Percentiles rank a stretch among this genome's conserved stretches.
phyloP scores from a whole-genome alignment of 2,888 invertebrate species.

The Sylvicola fuscatus region DNA sequence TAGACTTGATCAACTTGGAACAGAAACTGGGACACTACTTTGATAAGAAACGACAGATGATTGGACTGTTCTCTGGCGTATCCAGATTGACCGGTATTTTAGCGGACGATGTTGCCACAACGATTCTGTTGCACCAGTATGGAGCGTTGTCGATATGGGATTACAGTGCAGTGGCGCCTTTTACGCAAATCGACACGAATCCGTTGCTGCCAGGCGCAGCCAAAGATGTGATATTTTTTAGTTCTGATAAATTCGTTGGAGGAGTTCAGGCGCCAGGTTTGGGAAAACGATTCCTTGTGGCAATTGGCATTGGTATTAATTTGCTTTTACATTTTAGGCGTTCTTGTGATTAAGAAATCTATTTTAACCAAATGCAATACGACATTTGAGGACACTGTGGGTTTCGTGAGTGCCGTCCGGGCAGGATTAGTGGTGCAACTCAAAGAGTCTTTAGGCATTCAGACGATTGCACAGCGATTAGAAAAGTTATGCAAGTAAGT shows the following conservation, averaged over 20 bases:
- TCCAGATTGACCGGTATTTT: conserved; percentile 80
- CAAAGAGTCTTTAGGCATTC: conserved; percentile 56
- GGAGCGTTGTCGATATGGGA: conserved; percentile 80
- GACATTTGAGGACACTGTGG: conserved; percentile 39
- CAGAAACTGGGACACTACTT: conserved; percentile 41
- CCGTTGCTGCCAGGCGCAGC: conserved; percentile 50
- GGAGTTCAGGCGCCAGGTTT: conserved; percentile 59
- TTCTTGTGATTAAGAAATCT: conserved; percentile 40
- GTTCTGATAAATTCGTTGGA: conserved; percentile 78
- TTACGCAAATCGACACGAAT: conserved; percentile 65
- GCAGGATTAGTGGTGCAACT: conserved; percentile 73
- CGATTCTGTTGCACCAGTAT: conserved; percentile 57
- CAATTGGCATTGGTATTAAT: background rate
- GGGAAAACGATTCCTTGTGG: background rate
- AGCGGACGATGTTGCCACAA: conserved; percentile 63
- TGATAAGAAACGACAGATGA: conserved; percentile 40
- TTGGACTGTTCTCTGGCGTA: conserved; percentile 72
- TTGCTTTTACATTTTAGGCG: conserved; percentile 22
- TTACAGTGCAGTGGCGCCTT: conserved; percentile 68
- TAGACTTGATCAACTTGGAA: conserved; percentile 59
- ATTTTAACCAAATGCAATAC: conserved; percentile 30
- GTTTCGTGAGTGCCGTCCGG: conserved; percentile 61
- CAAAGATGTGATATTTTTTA: conserved; percentile 79
- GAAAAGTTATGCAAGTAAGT: conserved; percentile 52
- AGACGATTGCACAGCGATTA: conserved; percentile 47